phyloP scores from a whole-genome alignment of 2,797 vertebrate species.

The Champsocephalus gunnari region DNA sequence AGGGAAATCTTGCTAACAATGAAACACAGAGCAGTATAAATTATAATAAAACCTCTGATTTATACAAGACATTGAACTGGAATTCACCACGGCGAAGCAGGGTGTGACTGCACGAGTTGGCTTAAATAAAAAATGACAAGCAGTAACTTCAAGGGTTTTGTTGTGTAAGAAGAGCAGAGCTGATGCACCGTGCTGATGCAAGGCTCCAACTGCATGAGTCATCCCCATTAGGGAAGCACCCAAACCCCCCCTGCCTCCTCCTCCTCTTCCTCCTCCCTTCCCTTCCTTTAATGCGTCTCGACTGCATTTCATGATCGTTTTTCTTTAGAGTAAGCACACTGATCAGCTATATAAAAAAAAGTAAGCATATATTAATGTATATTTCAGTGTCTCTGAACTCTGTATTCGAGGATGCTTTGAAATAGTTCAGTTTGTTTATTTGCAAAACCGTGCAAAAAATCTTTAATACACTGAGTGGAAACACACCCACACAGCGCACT shows the following conservation, averaged over 20 bases:
- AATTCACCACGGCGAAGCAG: background rate
- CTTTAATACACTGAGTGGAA: background rate
- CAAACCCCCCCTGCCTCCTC: background rate
- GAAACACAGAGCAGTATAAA: slow-evolving; percentile 8
- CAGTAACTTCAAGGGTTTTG: slow-evolving; percentile 38
- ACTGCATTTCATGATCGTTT: slow-evolving; percentile 23
- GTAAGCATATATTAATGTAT: background rate
- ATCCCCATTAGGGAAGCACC: slow-evolving; percentile 49
- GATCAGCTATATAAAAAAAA: background rate
- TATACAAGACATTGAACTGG: slow-evolving; percentile 6
- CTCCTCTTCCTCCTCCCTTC: slow-evolving; percentile 5
- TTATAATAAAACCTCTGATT: slow-evolving; percentile 14
- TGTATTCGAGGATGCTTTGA: background rate
- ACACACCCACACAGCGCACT: background rate
- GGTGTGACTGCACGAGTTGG: slow-evolving; percentile 1
- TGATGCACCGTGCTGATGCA: slow-evolving; percentile 46
- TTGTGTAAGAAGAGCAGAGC: slow-evolving; percentile 38
- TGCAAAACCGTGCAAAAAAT: background rate
- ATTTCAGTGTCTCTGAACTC: background rate
- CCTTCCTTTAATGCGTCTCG: slow-evolving; percentile 25
- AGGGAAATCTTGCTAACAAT: slow-evolving; percentile 2
- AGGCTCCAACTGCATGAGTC: slow-evolving; percentile 54
- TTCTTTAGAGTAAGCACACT: background rate
- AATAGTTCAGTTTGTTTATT: background rate
- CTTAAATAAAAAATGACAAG: slow-evolving; percentile 22